phyloP scores from a whole-genome alignment of 2,888 invertebrate species.

The Dryadula phaetusa region DNA sequence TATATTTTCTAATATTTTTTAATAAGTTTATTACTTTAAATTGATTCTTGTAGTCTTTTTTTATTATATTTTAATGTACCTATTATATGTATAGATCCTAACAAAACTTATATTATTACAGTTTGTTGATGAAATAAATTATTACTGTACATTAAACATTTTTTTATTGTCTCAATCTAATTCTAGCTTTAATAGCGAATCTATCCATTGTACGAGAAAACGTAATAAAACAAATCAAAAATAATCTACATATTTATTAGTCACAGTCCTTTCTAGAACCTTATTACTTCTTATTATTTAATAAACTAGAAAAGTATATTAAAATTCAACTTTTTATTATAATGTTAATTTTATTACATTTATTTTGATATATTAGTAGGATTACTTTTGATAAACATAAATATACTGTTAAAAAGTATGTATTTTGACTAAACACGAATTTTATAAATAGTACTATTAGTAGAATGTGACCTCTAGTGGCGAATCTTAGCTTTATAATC shows the following conservation, averaged over 20 bases:
- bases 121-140: conserved; percentile 37
- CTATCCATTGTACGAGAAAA: no score
- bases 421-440: neutral
- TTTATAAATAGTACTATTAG: neutral
- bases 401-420: neutral
- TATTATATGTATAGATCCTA: neutral
- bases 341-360: neutral
- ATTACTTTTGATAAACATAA: neutral
- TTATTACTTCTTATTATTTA: neutral
- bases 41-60: neutral
- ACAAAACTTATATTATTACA: conserved; percentile 21
- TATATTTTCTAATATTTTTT: neutral
- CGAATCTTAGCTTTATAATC: neutral
- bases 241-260: neutral
- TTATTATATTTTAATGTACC: neutral
- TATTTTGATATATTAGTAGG: neutral
- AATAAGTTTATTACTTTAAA: neutral
- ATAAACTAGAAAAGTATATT: neutral
- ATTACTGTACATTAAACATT: conserved; percentile 27
- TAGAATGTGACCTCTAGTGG: conserved; percentile 30
- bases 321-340: neutral
- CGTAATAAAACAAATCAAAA: neutral
- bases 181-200: no score
- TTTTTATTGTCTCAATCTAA: neutral
- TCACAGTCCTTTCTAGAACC: neutral